Percentiles rank a stretch among this genome's conserved stretches.
phyloP scores from a whole-genome alignment of 2,888 invertebrate genomes.

The Parascotia fuliginaria region DNA sequence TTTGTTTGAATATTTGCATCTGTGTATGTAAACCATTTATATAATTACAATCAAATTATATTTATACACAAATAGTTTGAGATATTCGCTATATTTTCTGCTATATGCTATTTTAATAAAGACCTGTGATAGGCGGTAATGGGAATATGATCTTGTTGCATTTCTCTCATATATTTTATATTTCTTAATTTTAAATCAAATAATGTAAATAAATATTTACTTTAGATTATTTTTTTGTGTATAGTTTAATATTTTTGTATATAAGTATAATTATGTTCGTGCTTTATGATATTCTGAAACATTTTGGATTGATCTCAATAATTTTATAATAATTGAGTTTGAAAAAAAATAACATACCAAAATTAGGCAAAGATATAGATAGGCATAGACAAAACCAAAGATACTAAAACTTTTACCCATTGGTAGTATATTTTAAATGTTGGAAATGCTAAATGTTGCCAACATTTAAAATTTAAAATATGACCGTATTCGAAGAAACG shows the following conservation, averaged over 20 bases:
- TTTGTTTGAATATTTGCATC: conserved; percentile 5
- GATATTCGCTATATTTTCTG: conserved; percentile 36
- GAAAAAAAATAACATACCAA: too few species aligned
- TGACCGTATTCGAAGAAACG: too few species aligned
- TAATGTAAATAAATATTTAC: conserved; percentile 13
- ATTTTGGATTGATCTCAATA: too few species aligned
- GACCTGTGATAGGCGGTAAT: conserved; percentile 44
- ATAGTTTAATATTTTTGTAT: too few species aligned
- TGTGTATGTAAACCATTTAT: conserved; percentile 7
- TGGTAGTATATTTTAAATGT: too few species aligned
- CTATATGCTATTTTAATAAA: conserved; percentile 32
- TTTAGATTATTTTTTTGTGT: conserved; percentile 4
- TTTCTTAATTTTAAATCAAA: conserved; percentile 10
- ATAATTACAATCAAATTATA: conserved; percentile 26
- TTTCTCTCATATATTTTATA: conserved; percentile 11
- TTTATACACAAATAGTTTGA: conserved; percentile 29
- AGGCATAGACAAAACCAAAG: too few species aligned
- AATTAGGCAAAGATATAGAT: too few species aligned
- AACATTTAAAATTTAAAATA: too few species aligned
- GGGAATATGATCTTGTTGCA: conserved; percentile 24
- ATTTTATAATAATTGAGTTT: too few species aligned
- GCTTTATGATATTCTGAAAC: too few species aligned
- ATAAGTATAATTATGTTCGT: neutral
- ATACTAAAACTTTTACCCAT: too few species aligned
- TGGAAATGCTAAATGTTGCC: too few species aligned